Evolutionary conservation across 2,888 invertebrate species (phyloP), one percentile per base, ranked within the genome.

Genomic region (Drosophila falleni): DNA sequence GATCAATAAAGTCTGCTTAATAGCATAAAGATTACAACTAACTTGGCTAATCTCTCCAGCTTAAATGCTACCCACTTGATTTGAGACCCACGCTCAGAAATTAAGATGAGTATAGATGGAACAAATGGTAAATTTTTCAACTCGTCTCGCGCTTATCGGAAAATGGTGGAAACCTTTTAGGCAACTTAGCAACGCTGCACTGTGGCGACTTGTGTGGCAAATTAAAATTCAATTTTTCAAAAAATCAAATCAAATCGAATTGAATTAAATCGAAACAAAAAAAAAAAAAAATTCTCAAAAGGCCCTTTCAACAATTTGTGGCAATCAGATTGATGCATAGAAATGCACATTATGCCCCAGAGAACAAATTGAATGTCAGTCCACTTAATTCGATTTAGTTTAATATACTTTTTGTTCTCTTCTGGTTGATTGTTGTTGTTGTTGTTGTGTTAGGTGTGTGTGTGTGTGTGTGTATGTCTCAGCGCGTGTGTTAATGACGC

Each of bases 221-320:
- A 86, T 86, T 86, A 86, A 86, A 87, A 86, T 87, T 83, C 83
- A 71, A 86, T 86, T 86, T 86, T 86, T 86, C 86, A 86, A 87
- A 83, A 80, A 65, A 70, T 71, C 81, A 74, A 81, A 75, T 79
- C 68, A 71, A 77, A 74, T 71, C 62, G 51, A 63, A 51, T 51
- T 35, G 59, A 65, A 51, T 51, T 31, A 55, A 65, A 41, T 6
- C 10, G 41, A 42, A 64, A n/a, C 23, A 23, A 23, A 23, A 23
- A 23, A 44, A 33, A 37, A 44, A 44, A 35, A n/a, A n/a, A 10
- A 51, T 9, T 1, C 31, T 19, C 37, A 23, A 53, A 55, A 41
- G 37, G 37, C 29, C 35, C 55, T 51, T 42, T 33, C 49, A 51
- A 39, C 58, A 42, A 35, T 46, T 53, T 49, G 16, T 41, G 42